Conservation (phyloP, 2,888 invertebrate genomes). For the Sisyra terminalis region DNA sequence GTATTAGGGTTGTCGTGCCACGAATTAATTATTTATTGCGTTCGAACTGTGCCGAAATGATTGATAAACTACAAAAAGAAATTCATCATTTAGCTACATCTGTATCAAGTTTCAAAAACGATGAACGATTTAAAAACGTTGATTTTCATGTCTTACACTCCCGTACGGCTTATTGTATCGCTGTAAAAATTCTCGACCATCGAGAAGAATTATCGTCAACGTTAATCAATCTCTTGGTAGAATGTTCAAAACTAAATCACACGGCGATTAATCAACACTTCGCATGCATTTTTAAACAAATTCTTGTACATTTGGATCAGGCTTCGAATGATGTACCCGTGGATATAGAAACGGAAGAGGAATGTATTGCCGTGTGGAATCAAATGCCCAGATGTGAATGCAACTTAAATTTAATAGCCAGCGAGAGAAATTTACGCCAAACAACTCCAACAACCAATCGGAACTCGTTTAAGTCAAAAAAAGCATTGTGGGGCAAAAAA, state of each 20-base stretch:
- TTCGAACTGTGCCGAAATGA: slow-evolving; percentile 36
- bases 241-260: slow-evolving; percentile 1
- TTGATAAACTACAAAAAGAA: slow-evolving; percentile 43
- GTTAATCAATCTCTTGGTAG: neutral
- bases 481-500: neutral
- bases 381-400: neutral
- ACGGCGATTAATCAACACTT: slow-evolving; percentile 5
- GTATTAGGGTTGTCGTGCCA: slow-evolving; percentile 49
- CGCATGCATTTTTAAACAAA: slow-evolving; percentile 8
- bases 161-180: slow-evolving; percentile 43
- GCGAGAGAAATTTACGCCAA: neutral
- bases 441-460: neutral
- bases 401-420: neutral
- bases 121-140: slow-evolving; percentile 39
- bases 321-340: neutral
- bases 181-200: slow-evolving; percentile 32
- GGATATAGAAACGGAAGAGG: neutral
- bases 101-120: slow-evolving; percentile 50
- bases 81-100: slow-evolving; percentile 51
- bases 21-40: slow-evolving; percentile 44
- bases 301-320: neutral
- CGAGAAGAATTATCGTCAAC: slow-evolving; percentile 11
- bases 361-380: neutral
- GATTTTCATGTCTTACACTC: slow-evolving; percentile 49
- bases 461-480: neutral